Evolutionary conservation across 2,888 invertebrate genomes (phyloP), one percentile per base, ranked within the genome.

Genomic region (Pteria penguin): DNA sequence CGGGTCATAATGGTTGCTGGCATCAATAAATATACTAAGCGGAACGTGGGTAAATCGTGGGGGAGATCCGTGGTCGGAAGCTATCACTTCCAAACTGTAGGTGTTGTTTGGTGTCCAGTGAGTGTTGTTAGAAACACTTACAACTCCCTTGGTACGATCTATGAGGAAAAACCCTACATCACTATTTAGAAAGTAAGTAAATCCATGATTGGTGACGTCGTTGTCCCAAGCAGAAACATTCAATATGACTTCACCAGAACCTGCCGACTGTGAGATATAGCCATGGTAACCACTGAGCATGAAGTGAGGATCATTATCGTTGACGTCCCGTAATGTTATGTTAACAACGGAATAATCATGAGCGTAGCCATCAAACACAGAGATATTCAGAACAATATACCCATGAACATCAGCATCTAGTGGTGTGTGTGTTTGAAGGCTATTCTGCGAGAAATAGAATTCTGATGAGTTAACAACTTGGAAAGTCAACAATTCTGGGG

Each of bases 21-120:
- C 70, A 61, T 67, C 67, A 22, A 76, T 67, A 26, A 66, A 55
- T 32, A 76, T 36, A 33, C 36, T 26, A 18, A 76, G 11, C 22
- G 22, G n/a, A 14, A 54, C 45, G 1, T 63, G 29, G n/a, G 18
- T 67, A 24, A 36, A 45, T 18, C 26, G 45, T 31, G 76, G 76
- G 4, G 76, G 76, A 11, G 33, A 54, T 4, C 76, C 76, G 31
- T 76, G 67, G 14, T 76, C 76, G n/a, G 65, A 45, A 0, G 72
- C 71, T 54, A 57, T 33, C 11, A 76, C 36, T 2, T 22, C 31
- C 2, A 71, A 45, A 31, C 36, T 72, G 45, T 76, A 76, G 0
- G 61, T 68, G 3, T 33, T 22, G 33, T 76, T 76, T 14, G 67
- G 70, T 18, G 32, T 32, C 2, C 70, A 61, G 11, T 66, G 58